phyloP scores from a whole-genome alignment of 2,888 invertebrate genomes.

The Mesorhabditis sp. region DNA sequence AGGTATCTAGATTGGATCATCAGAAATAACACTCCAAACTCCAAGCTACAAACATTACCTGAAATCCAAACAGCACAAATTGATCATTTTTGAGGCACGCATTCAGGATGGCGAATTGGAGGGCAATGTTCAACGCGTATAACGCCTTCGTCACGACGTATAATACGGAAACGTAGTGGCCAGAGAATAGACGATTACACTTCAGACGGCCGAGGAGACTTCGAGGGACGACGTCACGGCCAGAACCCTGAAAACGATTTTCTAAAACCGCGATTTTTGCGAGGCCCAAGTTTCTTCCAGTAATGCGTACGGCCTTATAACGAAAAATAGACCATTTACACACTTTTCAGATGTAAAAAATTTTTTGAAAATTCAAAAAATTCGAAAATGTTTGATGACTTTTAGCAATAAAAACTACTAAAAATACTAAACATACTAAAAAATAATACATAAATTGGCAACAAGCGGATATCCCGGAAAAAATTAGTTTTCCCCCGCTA shows the following conservation, averaged over 20 bases:
- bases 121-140: slow-evolving; percentile 49
- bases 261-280: no score
- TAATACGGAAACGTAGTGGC: slow-evolving; percentile 47
- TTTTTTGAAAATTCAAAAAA: no score
- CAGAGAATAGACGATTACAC: slow-evolving; percentile 45
- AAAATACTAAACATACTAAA: no score
- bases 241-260: background rate
- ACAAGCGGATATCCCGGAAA: no score
- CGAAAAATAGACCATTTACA: no score
- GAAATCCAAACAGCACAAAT: slow-evolving; percentile 52
- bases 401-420: no score
- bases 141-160: slow-evolving; percentile 48
- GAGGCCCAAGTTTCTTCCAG: background rate
- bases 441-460: no score
- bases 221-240: slow-evolving; percentile 5
- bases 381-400: no score
- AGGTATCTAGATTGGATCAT: background rate
- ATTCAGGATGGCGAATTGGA: slow-evolving; percentile 53
- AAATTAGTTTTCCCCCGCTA: no score
- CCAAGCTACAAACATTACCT: slow-evolving; percentile 23
- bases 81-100: slow-evolving; percentile 49
- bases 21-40: background rate
- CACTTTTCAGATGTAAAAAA: no score
- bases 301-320: slow-evolving; percentile 24
- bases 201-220: slow-evolving; percentile 42